These are phyloP conservation scores for Dynastes maya DNA, from an alignment of 2,888 invertebrate genomes.

Conservation along the genomic window DNA sequence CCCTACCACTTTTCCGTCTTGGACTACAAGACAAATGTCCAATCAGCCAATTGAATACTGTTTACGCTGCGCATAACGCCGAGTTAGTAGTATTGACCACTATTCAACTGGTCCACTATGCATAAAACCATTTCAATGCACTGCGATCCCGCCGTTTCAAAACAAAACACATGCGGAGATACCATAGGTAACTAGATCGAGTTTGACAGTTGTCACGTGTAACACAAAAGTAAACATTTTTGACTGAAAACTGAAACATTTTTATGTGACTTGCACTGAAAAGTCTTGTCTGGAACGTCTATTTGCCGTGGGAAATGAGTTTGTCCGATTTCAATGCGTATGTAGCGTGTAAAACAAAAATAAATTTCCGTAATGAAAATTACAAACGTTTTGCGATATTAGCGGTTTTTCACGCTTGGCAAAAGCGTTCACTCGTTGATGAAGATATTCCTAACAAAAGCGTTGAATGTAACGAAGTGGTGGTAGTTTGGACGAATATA, in stretches of 20 bases:
- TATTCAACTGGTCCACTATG: slow-evolving; percentile 65
- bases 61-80: slow-evolving; percentile 52
- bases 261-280: slow-evolving; percentile 30
- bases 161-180: slow-evolving; percentile 72
- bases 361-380: background rate
- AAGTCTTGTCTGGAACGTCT: slow-evolving; percentile 1
- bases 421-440: background rate
- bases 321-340: slow-evolving; percentile 32
- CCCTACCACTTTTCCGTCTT: slow-evolving; percentile 65
- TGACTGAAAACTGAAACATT: slow-evolving; percentile 60
- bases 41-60: slow-evolving; percentile 63
- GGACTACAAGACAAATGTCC: slow-evolving; percentile 68
- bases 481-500: slow-evolving; percentile 40
- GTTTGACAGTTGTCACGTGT: slow-evolving; percentile 71
- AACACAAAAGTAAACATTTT: slow-evolving; percentile 59
- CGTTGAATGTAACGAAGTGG: background rate
- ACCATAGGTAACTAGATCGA: slow-evolving; percentile 70
- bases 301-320: background rate
- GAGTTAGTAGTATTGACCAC: slow-evolving; percentile 52
- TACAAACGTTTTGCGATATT: background rate
- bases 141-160: slow-evolving; percentile 71
- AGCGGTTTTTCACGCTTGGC: background rate
- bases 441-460: background rate
- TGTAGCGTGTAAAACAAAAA: slow-evolving; percentile 4
- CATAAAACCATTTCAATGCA: slow-evolving; percentile 71